Evolutionary conservation across 1,140 invertebrate genomes (phyloP), one percentile per base, ranked within the genome.

Genomic region (Drosophila serrata): DNA sequence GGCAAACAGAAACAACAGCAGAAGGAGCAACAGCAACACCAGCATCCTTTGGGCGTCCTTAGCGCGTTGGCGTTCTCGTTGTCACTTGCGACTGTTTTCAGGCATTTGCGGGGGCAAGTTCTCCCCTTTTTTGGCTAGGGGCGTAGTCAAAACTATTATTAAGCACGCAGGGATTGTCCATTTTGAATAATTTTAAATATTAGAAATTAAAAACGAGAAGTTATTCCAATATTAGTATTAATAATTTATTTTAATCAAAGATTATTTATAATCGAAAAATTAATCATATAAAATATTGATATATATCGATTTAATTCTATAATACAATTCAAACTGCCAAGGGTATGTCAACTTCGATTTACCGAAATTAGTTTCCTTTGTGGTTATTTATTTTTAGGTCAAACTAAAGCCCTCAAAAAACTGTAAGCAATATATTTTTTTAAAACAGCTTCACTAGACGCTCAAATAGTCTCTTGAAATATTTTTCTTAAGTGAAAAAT

Each of bases 31-130:
- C 46, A 29, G 35, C 58, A 39, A 31, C 27, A 31, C 35, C 55
- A 62, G 55, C 76, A 74, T 63, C 69, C 77, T 75, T 62, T 64
- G 43, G 64, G 29, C 63, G 68, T 62, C 59, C 49, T 61, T 43
- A 74, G 68, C 59, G 63, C 48, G 42, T 59, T 75, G 75, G 76
- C 57, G 60, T 53, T 65, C 55, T 67, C 48, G 42, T 59, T 75
- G 75, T 78, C 57, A 65, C 61, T 65, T 73, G 43, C 73, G 19
- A 51, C 58, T 31, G 33, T 59, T 42, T 43, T 43, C 42, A 58
- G 58, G 48, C 49, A 79, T 43, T 79, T 39, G 27, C 33, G 45
- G 65, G 33, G 35, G 29, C 19, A 22, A 22, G 42, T 70, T 70
- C 29, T 35, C 42, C 17, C 48, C 42, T 48, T 33, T 55, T 19